These are phyloP conservation scores for Willisornis vidua DNA, from an alignment of 2,113 vertebrate species.

Conservation along the genomic window DNA sequence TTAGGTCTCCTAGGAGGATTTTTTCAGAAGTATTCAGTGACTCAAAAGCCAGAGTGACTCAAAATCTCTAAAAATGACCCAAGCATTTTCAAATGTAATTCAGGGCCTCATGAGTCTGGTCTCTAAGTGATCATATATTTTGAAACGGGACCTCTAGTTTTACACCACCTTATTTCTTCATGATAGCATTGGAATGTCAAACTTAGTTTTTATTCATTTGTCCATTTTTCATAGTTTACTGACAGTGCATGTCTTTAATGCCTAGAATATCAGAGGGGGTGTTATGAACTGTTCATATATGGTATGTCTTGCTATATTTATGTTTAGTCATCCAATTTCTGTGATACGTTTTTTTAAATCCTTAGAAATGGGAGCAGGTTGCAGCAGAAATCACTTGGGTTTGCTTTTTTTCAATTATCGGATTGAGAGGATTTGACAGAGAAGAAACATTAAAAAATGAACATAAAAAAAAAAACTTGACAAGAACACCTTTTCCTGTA, in stretches of 20 bases:
- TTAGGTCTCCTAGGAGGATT: not conserved
- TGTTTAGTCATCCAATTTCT: not conserved
- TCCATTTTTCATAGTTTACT: not conserved
- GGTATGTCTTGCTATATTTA: not conserved
- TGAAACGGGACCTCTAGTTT: not conserved
- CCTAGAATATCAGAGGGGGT: accelerated
- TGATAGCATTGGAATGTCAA: not conserved
- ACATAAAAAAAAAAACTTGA: not conserved
- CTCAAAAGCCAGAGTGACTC: not conserved
- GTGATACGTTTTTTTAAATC: not conserved
- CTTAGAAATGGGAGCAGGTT: not conserved
- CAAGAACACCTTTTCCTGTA: not conserved
- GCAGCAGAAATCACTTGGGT: not conserved
- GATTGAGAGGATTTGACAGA: not conserved
- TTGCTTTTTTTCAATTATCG: not conserved
- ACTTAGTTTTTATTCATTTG: not conserved
- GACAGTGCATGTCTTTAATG: not conserved
- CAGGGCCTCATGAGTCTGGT: not conserved
- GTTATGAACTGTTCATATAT: not conserved
- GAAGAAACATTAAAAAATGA: not conserved
- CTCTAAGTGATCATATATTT: not conserved
- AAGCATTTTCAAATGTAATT: not conserved
- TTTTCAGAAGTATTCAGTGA: not conserved
- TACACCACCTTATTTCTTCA: not conserved
- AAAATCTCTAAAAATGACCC: not conserved